Evolutionary conservation across 2,888 invertebrate species (phyloP).

Genomic region (Drosophila diplacantha): DNA sequence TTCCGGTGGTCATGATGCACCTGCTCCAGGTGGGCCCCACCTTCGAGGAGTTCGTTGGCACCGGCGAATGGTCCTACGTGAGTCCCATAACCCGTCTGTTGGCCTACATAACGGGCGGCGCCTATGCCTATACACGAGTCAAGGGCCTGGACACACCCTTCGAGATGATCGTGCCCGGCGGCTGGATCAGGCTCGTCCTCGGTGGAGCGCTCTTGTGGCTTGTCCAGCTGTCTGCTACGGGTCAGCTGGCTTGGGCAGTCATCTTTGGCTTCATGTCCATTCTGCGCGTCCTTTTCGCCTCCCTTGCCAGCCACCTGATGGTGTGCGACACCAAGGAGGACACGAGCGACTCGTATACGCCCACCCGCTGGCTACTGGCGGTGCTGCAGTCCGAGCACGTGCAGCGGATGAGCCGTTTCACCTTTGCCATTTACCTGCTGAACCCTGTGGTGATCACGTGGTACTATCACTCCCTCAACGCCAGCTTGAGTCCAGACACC

Average conservation of each 20-base stretch:
- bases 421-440: constrained; percentile 44
- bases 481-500: constrained; percentile 25
- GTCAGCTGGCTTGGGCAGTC: background rate
- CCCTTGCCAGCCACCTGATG: constrained; percentile 28
- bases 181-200: background rate
- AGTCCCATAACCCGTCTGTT: constrained; percentile 26
- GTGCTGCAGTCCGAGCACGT: constrained; percentile 26
- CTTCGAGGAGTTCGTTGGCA: constrained; percentile 13
- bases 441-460: constrained; percentile 43
- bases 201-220: background rate
- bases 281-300: constrained; percentile 8
- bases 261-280: background rate
- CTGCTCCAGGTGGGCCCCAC: background rate
- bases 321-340: constrained; percentile 10
- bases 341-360: background rate
- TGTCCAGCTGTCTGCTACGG: background rate
- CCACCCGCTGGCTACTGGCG: constrained; percentile 26
- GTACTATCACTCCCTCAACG: constrained; percentile 27
- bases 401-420: constrained; percentile 41
- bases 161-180: background rate
- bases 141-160: constrained; percentile 20
- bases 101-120: constrained; percentile 40
- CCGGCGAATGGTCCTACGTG: constrained; percentile 26
- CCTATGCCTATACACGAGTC: constrained; percentile 36
- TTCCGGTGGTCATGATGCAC: constrained; percentile 8